These are phyloP conservation scores for Argyrosomus regius DNA, from an alignment of 2,797 vertebrate genomes.

Conservation along the genomic window DNA sequence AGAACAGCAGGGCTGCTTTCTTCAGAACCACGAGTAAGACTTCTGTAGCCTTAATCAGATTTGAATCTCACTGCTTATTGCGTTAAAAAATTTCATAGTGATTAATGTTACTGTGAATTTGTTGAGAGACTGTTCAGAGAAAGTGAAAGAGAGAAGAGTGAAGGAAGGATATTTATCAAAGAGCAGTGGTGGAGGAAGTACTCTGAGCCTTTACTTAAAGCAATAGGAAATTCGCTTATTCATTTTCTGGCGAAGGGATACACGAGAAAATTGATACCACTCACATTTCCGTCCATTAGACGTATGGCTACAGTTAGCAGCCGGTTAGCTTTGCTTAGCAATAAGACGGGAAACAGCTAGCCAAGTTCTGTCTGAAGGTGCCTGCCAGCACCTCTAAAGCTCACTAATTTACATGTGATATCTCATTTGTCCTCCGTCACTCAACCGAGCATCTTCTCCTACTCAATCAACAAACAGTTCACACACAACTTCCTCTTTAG, in stretches of 20 bases:
- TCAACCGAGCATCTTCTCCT: no score
- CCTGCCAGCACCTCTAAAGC: not conserved
- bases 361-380: not conserved
- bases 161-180: not conserved
- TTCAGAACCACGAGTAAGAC: slow-evolving; percentile 13
- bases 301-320: not conserved
- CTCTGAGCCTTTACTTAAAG: not conserved
- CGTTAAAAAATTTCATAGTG: slow-evolving; percentile 23
- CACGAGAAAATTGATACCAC: not conserved
- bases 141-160: not conserved
- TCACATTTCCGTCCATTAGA: slow-evolving; percentile 31
- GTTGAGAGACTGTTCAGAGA: slow-evolving; percentile 2
- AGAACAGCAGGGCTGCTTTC: slow-evolving; percentile 25
- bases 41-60: slow-evolving; percentile 19
- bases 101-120: slow-evolving; percentile 18
- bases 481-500: no score
- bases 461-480: no score
- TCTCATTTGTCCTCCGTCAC: no score
- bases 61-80: slow-evolving; percentile 18
- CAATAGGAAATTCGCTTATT: not conserved
- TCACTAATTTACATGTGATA: not conserved
- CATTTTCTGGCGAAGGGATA: not conserved
- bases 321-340: slow-evolving; percentile 14
- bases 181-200: not conserved
- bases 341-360: not conserved